Evolutionary conservation across 2,113 vertebrate species (phyloP), one percentile per base, ranked within the genome.

Genomic region (Sylvia atricapilla): DNA sequence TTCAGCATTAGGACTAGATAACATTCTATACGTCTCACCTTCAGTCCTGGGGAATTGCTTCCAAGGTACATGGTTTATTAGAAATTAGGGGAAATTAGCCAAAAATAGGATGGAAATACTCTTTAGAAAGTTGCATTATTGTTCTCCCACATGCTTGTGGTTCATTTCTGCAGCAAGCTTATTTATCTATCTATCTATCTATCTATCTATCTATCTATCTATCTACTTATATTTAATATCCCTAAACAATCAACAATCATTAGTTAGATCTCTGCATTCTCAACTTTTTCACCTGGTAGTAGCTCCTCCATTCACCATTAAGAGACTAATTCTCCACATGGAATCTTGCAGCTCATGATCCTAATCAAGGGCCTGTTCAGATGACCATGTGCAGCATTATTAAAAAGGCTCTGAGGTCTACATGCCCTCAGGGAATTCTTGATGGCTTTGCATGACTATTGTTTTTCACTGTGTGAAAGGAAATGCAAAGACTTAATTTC

Each of bases 61-160:
- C 41, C 1, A 2, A 50, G 13, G 12, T 55, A 43, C 14, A 30
- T 13, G 17, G 23, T 55, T 12, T 67, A 63, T 50, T 17, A 78
- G 20, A 33, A 35, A 31, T 27, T 39, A 25, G 14, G 18, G 22
- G 15, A 84, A 89, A 82, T 16, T 15, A 78, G 10, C 20, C 13
- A 59, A 80, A 87, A 87, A n/a, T 7, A 41, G 6, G 30, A 79
- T 39, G 9, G 22, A 33, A 84, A 82, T 90, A 64, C 9, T 17
- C 8, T 85, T 44, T n/a, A 68, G 12, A 46, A 89, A 69, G 53
- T 49, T 50, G 5, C 5, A 7, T 47, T 56, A 14, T 62, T 85
- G 7, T 63, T 82, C n/a, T 72, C 1, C 33, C 15, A 23, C 25
- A n/a, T 2, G 39, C 11, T 69, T 0, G 6, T 7, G 6, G 21